Conservation (phyloP, 2,113 vertebrate species). For the Misgurnus anguillicaudatus region DNA sequence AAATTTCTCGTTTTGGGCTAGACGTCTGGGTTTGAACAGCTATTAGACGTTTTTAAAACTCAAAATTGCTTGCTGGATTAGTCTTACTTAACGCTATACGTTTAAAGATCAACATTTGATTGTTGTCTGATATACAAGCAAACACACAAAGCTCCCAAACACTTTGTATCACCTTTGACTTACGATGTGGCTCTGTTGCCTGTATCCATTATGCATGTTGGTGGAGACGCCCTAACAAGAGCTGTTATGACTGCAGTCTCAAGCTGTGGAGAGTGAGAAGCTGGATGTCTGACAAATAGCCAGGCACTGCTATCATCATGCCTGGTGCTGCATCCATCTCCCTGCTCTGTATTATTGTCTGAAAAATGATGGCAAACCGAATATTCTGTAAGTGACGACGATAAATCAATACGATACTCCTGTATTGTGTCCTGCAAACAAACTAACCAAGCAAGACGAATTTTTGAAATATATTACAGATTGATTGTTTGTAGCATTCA, state of each 20-base stretch:
- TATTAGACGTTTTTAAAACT: no score
- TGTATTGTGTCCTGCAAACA: conserved; percentile 57
- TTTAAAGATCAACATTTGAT: no score
- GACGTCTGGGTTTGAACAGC: no score
- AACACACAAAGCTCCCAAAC: conserved; percentile 40
- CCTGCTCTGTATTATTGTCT: background rate
- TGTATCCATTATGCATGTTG: conserved; percentile 36
- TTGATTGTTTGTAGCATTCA: conserved; percentile 59
- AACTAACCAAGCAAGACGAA: conserved; percentile 56
- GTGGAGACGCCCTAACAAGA: conserved; percentile 38
- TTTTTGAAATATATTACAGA: conserved; percentile 56
- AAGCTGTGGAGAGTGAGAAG: conserved; percentile 39
- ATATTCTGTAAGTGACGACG: conserved; percentile 52
- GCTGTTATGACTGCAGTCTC: conserved; percentile 23
- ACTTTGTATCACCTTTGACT: conserved; percentile 44
- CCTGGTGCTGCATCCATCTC: background rate
- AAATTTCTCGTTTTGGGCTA: no score
- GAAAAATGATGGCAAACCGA: conserved; percentile 46
- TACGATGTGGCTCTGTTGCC: conserved; percentile 37
- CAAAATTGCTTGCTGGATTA: no score
- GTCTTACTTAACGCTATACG: no score
- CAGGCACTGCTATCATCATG: conserved; percentile 6
- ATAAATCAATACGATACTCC: conserved; percentile 63
- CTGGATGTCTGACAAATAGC: conserved; percentile 43
- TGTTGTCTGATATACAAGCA: background rate